Base-by-base conservation (phyloP, 2,888 invertebrate species). In the Sicus ferrugineus region DNA sequence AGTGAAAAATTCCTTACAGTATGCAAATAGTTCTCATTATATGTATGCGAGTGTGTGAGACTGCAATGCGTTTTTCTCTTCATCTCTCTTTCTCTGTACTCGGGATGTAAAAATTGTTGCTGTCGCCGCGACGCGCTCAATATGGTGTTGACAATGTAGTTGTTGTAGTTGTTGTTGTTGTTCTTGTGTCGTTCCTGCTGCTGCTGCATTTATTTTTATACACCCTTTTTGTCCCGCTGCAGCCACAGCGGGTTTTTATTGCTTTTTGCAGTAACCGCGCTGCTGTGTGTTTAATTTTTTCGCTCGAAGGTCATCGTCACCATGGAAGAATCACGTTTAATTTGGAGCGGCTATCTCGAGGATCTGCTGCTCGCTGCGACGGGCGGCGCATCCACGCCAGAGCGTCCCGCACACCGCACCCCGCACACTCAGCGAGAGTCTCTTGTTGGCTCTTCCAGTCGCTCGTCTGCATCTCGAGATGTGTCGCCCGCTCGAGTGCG, bases 111-210 rank as follows among this genome's bases (percentile, higher is more conserved):
- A 3, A 38, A 21, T 9, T 14, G 1, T 19, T 42, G 38, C 16
- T 54, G 28, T 26, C 26, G 19, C 28, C 14, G 21, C 16, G 54
- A 23, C 16, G 46, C 46, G 46, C 46, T 46, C 46, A 19, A 7
- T 14, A n/a, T 46, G 46, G 26, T 28, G 54, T 9, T 54, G 28
- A 54, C 54, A 26, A 54, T 26, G 28, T 26, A 23, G n/a, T 42
- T 67, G 21, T 30, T 59, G n/a, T 61, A 61, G 26, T 31, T 58
- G 46, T 58, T 58, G n/a, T 48, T 62, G 31, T 54, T 19, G 23
- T 14, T 1, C 0, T 26, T 61, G 59, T 61, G 6, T 34, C 11
- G 34, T 42, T 42, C 34, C 11, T 52, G 23, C 23, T 62, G 21
- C 23, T 30, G 9, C 19, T 21, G 16, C 23, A 16, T 38, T 42